Conservation (phyloP, 2,797 vertebrate species). For the Pseudomugil tenellus region DNA sequence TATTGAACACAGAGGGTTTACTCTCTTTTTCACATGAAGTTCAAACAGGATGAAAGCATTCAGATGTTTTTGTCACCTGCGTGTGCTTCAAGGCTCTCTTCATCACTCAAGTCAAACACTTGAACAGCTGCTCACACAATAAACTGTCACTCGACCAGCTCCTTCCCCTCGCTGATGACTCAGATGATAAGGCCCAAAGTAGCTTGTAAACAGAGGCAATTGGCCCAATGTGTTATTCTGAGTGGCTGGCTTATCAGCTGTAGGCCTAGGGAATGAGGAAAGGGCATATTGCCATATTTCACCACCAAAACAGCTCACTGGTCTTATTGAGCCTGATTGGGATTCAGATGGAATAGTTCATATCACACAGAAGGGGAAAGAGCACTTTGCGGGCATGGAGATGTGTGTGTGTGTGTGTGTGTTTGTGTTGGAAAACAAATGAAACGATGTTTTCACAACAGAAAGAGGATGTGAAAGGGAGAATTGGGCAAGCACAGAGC, state of each 20-base stretch:
- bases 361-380: conserved; percentile 49
- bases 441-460: conserved; percentile 66
- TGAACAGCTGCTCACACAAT: conserved; percentile 23
- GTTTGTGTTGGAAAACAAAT: conserved; percentile 56
- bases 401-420: conserved; percentile 14
- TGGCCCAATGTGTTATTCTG: conserved; percentile 54
- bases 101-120: conserved; percentile 21
- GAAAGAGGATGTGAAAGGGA: conserved; percentile 58
- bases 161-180: conserved; percentile 54
- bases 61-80: conserved; percentile 20
- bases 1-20: neutral
- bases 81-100: conserved; percentile 14
- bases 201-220: conserved; percentile 66
- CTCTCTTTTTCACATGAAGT: neutral
- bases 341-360: conserved; percentile 66
- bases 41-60: neutral
- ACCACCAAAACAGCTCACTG: conserved; percentile 30
- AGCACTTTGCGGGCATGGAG: neutral
- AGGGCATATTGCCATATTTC: conserved; percentile 58
- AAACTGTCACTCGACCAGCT: conserved; percentile 36
- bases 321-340: conserved; percentile 65
- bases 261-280: conserved; percentile 42
- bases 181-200: conserved; percentile 59
- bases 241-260: conserved; percentile 62
- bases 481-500: conserved; percentile 58